Percentiles rank a stretch among this genome's conserved stretches.
phyloP scores from a whole-genome alignment of 2,888 invertebrate genomes.

The Drepanosiphum platanoidis region DNA sequence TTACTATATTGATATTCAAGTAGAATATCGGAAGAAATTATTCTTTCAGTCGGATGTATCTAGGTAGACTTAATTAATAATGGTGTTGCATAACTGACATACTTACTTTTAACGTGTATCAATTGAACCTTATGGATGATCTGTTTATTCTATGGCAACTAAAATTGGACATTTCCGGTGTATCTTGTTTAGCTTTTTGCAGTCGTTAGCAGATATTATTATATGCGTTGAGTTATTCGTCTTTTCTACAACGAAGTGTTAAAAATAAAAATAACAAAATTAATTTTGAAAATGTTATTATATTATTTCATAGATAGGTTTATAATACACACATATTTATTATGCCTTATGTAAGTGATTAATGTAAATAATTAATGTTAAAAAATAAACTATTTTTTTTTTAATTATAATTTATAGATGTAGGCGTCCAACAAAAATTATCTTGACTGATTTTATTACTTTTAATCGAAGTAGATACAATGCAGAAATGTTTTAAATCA shows the following conservation, averaged over 20 bases:
- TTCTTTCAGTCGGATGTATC: background rate
- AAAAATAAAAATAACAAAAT: constrained; percentile 4
- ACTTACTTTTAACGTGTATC: constrained; percentile 20
- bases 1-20: constrained; percentile 24
- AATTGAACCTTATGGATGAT: constrained; percentile 21
- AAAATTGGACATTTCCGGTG: constrained; percentile 59
- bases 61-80: background rate
- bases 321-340: no score
- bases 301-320: no score
- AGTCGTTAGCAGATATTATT: constrained; percentile 8
- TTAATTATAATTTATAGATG: no score
- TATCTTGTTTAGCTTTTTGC: constrained; percentile 34
- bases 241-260: background rate
- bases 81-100: constrained; percentile 35
- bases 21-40: background rate
- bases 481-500: no score
- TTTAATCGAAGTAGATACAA: no score
- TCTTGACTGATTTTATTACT: no score
- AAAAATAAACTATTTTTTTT: no score
- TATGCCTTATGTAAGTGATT: no score
- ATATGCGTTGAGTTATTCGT: background rate
- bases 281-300: no score
- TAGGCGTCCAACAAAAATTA: no score
- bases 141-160: constrained; percentile 6
- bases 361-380: no score